These are phyloP conservation scores for Ciconia maguari DNA, from an alignment of 2,113 vertebrate genomes.

Conservation along the genomic window DNA sequence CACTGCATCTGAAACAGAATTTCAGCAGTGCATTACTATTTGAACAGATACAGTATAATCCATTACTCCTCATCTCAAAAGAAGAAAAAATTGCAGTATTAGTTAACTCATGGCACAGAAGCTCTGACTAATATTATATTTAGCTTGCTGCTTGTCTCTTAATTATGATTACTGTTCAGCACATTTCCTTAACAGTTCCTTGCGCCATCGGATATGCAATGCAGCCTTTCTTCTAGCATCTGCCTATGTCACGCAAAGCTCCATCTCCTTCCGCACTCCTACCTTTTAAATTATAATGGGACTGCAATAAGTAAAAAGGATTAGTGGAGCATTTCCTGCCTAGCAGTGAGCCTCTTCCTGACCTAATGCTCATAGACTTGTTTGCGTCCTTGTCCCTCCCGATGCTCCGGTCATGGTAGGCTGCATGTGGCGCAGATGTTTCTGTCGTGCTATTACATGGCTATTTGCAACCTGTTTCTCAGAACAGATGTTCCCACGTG, in stretches of 20 bases:
- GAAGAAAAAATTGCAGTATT: not conserved
- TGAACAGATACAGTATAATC: not conserved
- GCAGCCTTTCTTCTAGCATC: not conserved
- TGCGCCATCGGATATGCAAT: not conserved
- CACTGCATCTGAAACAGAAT: not conserved
- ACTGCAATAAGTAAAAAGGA: not conserved
- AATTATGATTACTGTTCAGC: conserved; percentile 8
- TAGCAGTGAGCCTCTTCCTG: not conserved
- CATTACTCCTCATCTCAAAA: not conserved
- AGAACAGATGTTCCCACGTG: conserved; percentile 65
- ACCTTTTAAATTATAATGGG: not conserved
- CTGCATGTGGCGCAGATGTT: conserved; percentile 10
- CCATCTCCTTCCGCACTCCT: not conserved
- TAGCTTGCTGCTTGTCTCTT: not conserved
- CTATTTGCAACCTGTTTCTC: conserved; percentile 61
- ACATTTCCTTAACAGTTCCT: conserved; percentile 1
- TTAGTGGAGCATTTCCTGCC: not conserved
- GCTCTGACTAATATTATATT: not conserved
- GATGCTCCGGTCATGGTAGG: not conserved
- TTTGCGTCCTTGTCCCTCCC: not conserved
- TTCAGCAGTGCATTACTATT: not conserved
- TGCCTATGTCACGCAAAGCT: not conserved
- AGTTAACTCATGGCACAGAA: not conserved
- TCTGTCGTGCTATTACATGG: conserved; percentile 20
- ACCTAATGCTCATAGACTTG: not conserved